Base-by-base conservation (phyloP, 1,140 invertebrate genomes). In the Leguminivora glycinivorella region DNA sequence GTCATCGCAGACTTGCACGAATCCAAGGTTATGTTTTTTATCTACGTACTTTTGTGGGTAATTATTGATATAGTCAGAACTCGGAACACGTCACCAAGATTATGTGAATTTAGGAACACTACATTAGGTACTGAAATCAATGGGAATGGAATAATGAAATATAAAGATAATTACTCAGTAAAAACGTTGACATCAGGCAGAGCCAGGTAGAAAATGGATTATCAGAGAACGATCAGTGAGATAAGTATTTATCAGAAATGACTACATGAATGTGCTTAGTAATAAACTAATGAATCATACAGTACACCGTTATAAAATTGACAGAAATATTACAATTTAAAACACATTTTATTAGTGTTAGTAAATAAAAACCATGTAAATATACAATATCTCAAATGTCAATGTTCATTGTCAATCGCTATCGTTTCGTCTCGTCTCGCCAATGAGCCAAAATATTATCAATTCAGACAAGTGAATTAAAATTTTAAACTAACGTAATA, bases 11-110 rank as follows among this genome's bases (percentile, higher is more conserved):
- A 29, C n/a, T 63, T 63, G 24, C 29, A 63, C n/a, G 58, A 17
- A 26, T 63, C 58, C 58, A 63, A 63, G 58, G 58, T 63, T 63
- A 63, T 31, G 26, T 29, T 63, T 63, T 60, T 34, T 63, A 63
- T 63, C 58, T 9, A 29, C 58, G 10, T 29, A 60, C 58, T 29
- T 58, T 29, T 63, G 12, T 19, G 26, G 58, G n/a, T 31, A 29
- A 63, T 29, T 63, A 63, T 29, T 63, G 17, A 17, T 52, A 19
- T 52, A 9, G 17, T 52, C 19, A 19, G 19, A n/a, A 9, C 47
- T 52, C 19, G 47, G 19, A n/a, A 52, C 19, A 38, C 34, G 34
- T 38, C 34, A 38, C 19, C 2, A 22, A 52, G 7, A 52, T 52
- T 52, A 10, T 52, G 6, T 52, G 47, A 22, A 52, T 52, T 52